Percentiles rank a stretch among this genome's conserved stretches.
Conservation (phyloP, 2,113 vertebrate species). For the Zeus faber region DNA sequence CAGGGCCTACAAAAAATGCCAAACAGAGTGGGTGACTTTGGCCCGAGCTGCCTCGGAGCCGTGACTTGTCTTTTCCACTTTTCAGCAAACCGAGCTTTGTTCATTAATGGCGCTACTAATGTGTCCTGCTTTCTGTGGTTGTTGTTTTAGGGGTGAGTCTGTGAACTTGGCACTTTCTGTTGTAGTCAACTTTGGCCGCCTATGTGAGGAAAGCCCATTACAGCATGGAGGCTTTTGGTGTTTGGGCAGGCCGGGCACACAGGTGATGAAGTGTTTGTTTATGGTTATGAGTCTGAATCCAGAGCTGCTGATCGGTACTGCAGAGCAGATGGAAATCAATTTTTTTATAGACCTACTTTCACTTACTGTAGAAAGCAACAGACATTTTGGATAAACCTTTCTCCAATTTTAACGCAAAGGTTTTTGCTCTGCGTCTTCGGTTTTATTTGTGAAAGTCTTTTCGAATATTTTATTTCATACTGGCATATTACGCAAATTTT, state of each 20-base stretch:
- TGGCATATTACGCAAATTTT: too few relatives aligned
- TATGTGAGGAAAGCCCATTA: slow-evolving; percentile 57
- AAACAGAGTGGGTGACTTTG: slow-evolving; percentile 47
- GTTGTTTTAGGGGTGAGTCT: slow-evolving; percentile 56
- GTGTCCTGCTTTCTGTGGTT: slow-evolving; percentile 45
- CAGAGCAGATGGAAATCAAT: slow-evolving; percentile 48
- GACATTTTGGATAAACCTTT: slow-evolving; percentile 1
- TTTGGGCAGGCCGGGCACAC: slow-evolving; percentile 55
- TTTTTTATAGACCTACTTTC: slow-evolving; percentile 13
- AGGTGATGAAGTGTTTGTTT: slow-evolving; percentile 75
- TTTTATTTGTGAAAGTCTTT: too few relatives aligned
- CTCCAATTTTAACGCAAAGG: too few relatives aligned
- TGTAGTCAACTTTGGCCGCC: slow-evolving; percentile 39
- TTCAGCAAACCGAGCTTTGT: slow-evolving; percentile 21
- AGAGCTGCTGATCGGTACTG: slow-evolving; percentile 61
- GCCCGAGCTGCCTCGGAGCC: slow-evolving; percentile 39
- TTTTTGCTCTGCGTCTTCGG: too few relatives aligned
- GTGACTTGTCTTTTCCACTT: slow-evolving; percentile 67
- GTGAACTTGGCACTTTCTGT: slow-evolving; percentile 49
- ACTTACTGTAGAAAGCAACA: slow-evolving; percentile 16
- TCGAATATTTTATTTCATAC: too few relatives aligned
- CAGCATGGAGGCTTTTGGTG: slow-evolving; percentile 58
- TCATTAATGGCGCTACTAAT: slow-evolving; percentile 52
- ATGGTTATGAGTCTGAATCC: slow-evolving; percentile 68
- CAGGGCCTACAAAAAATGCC: slow-evolving; percentile 36